Base-by-base conservation (phyloP, 2,888 invertebrate species). In the Pemphredon lugubris region DNA sequence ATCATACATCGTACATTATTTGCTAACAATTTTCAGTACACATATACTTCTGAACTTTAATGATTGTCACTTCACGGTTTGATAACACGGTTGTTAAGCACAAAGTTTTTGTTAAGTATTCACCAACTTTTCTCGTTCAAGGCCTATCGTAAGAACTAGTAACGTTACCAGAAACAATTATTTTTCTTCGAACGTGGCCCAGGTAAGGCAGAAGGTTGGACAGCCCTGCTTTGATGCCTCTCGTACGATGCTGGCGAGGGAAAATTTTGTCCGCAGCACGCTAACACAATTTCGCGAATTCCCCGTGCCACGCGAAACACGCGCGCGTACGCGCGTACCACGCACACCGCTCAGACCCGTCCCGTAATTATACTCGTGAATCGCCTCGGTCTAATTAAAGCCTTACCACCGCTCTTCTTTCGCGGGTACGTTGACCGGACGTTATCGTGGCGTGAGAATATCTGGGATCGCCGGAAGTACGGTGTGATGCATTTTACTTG, bases 331-430 rank as follows among this genome's bases (percentile, higher is more conserved):
- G 16, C 6, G 20, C 30, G 16, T 26, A 13, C 37, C 42, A 23
- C 40, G 23, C 45, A 51, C 20, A n/a, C n/a, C n/a, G n/a, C n/a
- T n/a, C n/a, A n/a, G n/a, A n/a, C n/a, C n/a, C 47, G 57, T 65
- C 58, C 55, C 50, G 40, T 69, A 60, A 81, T 78, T 68, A 73
- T 37, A 54, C 45, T 30, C 39, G 20, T 44, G 67, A 63, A 44
- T 40, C 54, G 68, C 53, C 53, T 47, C 79, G 83, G 74, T 84
- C 83, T 82, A 85, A 85, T 85, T 84, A 81, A 82, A 81, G 76
- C 75, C 64, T 75, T 26, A 5, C 71, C 75, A 44, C 6, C 73
- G 57, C 66, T 83, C 73, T 79, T 83, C 70, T 78, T 74, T 82
- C 80, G 50, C 78, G 80, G 81, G 81, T 85, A 82, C 75, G 81